Evolutionary conservation across 1,140 invertebrate species (phyloP).

Genomic region (Trialeurodes vaporariorum): DNA sequence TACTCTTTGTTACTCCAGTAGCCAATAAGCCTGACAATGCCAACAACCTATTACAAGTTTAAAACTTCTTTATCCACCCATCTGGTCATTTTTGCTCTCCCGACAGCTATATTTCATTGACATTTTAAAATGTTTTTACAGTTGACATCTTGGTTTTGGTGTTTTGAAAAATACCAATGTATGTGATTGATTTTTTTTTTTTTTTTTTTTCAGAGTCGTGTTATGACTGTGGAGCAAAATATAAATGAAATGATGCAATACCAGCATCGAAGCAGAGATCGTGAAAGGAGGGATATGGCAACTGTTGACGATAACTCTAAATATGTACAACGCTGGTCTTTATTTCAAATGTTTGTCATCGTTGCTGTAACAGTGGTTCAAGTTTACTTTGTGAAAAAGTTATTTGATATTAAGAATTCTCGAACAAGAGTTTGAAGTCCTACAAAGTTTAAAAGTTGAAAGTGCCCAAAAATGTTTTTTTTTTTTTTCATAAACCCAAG

Average conservation of each 20-base stretch:
- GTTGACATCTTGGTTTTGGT: too few relatives aligned
- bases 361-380: constrained; percentile 59
- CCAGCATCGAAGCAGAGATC: constrained; percentile 62
- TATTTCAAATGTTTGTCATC: constrained; percentile 74
- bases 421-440: background rate
- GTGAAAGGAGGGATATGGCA: constrained; percentile 69
- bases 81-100: too few relatives aligned
- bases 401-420: constrained; percentile 58
- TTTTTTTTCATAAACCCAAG: too few relatives aligned
- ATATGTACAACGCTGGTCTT: constrained; percentile 77
- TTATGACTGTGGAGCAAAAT: constrained; percentile 64
- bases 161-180: too few relatives aligned
- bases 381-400: constrained; percentile 77
- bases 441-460: too few relatives aligned
- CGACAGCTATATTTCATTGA: too few relatives aligned
- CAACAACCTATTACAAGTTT: too few relatives aligned
- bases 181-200: constrained; percentile 13
- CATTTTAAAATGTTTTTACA: too few relatives aligned
- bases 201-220: constrained; percentile 45
- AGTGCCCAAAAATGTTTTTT: too few relatives aligned
- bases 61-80: too few relatives aligned
- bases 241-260: constrained; percentile 76
- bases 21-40: too few relatives aligned
- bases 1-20: too few relatives aligned
- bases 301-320: constrained; percentile 68